These are phyloP conservation scores for Chloropsis hardwickii DNA, from an alignment of 2,113 vertebrate species.

Conservation along the genomic window DNA sequence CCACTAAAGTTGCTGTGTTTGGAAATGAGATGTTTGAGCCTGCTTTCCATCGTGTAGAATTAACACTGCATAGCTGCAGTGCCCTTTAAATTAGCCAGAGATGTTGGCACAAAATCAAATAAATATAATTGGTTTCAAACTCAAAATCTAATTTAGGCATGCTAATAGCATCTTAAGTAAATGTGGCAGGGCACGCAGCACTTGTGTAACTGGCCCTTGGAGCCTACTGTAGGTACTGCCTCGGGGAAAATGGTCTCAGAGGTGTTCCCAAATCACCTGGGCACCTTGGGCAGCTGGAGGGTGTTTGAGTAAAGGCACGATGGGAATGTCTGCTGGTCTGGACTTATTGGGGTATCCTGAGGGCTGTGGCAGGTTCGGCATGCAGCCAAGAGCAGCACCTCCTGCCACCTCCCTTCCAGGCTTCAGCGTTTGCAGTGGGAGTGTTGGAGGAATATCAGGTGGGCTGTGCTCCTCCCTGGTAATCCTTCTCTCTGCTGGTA, in stretches of 20 bases:
- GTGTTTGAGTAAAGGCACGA: not conserved
- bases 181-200: not conserved
- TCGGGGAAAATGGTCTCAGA: not conserved
- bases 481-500: not conserved
- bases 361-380: not conserved
- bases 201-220: not conserved
- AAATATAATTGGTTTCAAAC: constrained; percentile 57
- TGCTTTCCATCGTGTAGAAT: not conserved
- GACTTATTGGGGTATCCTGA: not conserved
- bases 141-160: constrained; percentile 56
- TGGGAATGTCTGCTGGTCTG: not conserved
- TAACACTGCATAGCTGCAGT: constrained; percentile 24
- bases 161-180: constrained; percentile 55
- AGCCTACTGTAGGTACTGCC: not conserved
- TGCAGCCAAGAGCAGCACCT: not conserved
- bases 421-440: not conserved
- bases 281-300: not conserved
- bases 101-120: constrained; percentile 33
- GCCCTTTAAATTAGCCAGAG: constrained; percentile 45
- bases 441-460: not conserved
- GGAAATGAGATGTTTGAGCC: not conserved
- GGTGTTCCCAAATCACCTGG: not conserved
- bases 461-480: not conserved
- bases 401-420: not conserved
- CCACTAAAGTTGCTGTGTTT: not conserved